Conservation (phyloP, 2,888 invertebrate species). For the Agriopis leucophaearia region DNA sequence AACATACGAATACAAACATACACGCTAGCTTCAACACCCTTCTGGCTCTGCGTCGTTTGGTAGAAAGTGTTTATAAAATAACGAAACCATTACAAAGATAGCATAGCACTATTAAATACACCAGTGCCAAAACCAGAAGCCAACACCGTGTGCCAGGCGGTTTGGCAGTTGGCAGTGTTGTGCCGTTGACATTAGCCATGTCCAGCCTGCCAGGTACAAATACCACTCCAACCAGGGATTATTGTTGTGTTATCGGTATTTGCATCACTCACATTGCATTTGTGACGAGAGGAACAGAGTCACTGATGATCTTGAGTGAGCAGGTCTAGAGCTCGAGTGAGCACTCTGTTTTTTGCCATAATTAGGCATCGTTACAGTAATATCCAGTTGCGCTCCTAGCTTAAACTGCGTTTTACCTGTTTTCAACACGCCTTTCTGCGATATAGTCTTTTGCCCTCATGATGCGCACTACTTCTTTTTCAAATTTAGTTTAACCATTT, state of each 20-base stretch:
- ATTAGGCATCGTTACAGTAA: no score
- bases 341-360: no score
- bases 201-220: conserved; percentile 4
- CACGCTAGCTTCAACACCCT: no score
- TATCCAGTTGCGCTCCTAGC: no score
- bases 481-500: no score
- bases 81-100: not conserved
- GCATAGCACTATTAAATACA: not conserved
- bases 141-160: conserved; percentile 24
- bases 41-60: not conserved
- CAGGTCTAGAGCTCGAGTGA: no score
- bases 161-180: conserved; percentile 27
- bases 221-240: not conserved
- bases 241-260: not conserved
- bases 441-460: no score
- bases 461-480: no score
- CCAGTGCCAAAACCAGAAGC: conserved; percentile 19
- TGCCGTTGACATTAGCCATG: not conserved
- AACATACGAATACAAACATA: no score
- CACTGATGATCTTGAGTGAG: no score
- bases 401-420: no score
- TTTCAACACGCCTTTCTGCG: no score
- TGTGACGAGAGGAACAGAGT: not conserved
- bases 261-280: not conserved
- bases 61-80: not conserved